Evolutionary conservation across 1,140 invertebrate genomes (phyloP).

Genomic region (Drosophila busckii): DNA sequence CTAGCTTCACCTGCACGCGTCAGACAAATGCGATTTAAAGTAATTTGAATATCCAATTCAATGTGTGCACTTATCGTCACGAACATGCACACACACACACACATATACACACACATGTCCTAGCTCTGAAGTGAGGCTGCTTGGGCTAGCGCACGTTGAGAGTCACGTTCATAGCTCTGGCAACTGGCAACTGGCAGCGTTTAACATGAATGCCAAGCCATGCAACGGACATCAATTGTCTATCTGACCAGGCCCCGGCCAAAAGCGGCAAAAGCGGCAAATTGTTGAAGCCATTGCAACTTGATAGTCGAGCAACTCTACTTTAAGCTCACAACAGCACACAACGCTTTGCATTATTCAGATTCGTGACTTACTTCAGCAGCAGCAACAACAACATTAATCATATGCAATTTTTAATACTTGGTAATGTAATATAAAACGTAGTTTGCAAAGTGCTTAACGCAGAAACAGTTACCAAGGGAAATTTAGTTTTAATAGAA

Average conservation of each 20-base stretch:
- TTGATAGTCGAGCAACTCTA: too few species aligned
- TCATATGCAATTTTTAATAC: too few species aligned
- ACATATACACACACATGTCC: slow-evolving; percentile 2
- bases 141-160: slow-evolving; percentile 8
- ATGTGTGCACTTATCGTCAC: slow-evolving; percentile 66
- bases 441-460: too few species aligned
- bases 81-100: slow-evolving; percentile 12
- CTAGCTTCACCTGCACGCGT: slow-evolving; percentile 48
- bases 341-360: too few species aligned
- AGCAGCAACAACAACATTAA: too few species aligned
- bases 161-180: too few species aligned
- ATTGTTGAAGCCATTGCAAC: slow-evolving; percentile 37
- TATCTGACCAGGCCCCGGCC: slow-evolving; percentile 44
- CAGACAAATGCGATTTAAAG: slow-evolving; percentile 73
- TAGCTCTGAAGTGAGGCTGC: neutral
- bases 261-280: slow-evolving; percentile 16
- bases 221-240: slow-evolving; percentile 61
- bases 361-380: too few species aligned
- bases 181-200: slow-evolving; percentile 48
- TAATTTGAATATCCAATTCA: slow-evolving; percentile 76
- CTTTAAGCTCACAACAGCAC: too few species aligned
- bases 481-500: too few species aligned
- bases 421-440: too few species aligned
- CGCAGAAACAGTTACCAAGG: too few species aligned
- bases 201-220: slow-evolving; percentile 49